Evolutionary conservation across 2,797 vertebrate species (phyloP), one percentile per base, ranked within the genome.

Genomic region (Sphenopsis melanotis): DNA sequence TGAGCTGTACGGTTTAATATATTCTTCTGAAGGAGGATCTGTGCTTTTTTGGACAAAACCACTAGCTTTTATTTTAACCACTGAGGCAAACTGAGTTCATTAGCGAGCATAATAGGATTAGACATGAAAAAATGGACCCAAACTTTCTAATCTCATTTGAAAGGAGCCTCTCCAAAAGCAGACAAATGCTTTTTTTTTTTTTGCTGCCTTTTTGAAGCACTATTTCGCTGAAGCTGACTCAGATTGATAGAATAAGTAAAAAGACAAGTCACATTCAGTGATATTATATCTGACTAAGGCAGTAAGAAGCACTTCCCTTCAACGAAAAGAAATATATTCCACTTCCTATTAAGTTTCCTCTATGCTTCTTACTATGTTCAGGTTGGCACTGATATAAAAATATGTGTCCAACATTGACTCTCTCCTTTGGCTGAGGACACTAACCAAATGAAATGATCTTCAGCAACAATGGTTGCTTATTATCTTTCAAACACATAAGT

Each of bases 61-160:
- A 79, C n/a, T 71, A 90, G 89, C 91, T 96, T 95, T 97, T 92
- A 93, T 95, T 96, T 91, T 96, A 95, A 95, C 89, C 61, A 72
- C 64, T 56, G 92, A 96, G 88, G 86, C 94, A 95, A 96, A 96
- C 61, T 94, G 90, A 92, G 92, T 96, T 96, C 86, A 97, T 96
- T 97, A 96, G 95, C 69, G 63, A 97, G 63, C 61, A 83, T 97
- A 97, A 97, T 89, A 96, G 96, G 95, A 97, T 96, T 97, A 96
- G 74, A 91, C 95, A 77, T 94, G 92, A 93, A 93, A 93, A 93
- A 94, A 93, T 90, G 61, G 86, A 77, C 64, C 56, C 85, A 91
- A 94, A 93, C 90, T 96, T 96, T 95, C 79, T 95, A 96, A 96
- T 94, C 92, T 96, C 86, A 80, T 96, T 97, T 96, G 87, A 96